Conservation (phyloP, 2,113 vertebrate species). For the Pimephales promelas region DNA sequence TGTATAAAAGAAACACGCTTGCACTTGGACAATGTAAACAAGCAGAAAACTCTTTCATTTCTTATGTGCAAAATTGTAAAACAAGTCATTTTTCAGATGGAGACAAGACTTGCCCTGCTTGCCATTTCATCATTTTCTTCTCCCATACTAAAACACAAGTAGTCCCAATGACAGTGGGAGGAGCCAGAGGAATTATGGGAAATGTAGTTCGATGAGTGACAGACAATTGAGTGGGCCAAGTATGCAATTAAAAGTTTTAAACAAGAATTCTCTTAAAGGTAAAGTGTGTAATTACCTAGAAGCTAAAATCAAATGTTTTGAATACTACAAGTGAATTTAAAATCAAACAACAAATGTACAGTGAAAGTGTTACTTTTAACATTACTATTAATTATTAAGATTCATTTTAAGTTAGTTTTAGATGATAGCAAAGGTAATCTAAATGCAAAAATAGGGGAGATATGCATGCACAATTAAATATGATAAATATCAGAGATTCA, state of each 20-base stretch:
- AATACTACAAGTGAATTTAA: not conserved
- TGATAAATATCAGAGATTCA: not conserved
- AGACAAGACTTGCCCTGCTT: not conserved
- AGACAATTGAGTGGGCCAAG: not conserved
- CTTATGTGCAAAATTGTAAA: not conserved
- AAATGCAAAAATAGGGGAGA: not conserved
- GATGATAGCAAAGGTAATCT: not conserved
- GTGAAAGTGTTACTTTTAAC: not conserved
- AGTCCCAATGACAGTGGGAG: not conserved
- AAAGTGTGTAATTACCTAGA: not conserved
- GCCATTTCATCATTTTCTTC: not conserved
- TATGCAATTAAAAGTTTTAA: not conserved
- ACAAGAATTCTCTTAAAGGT: not conserved
- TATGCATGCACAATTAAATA: not conserved
- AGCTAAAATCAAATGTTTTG: not conserved
- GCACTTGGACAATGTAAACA: not conserved
- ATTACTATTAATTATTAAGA: not conserved
- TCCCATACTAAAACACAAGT: not conserved
- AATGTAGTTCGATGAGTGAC: not conserved
- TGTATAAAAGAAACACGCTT: not conserved
- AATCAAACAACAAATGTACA: not conserved
- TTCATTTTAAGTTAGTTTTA: not conserved
- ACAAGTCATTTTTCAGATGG: not conserved
- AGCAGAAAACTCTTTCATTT: not conserved
- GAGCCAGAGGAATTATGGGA: not conserved